Percentiles rank a stretch among this genome's conserved stretches.
phyloP scores from a whole-genome alignment of 2,113 vertebrate species.

The Elephantulus edwardii region DNA sequence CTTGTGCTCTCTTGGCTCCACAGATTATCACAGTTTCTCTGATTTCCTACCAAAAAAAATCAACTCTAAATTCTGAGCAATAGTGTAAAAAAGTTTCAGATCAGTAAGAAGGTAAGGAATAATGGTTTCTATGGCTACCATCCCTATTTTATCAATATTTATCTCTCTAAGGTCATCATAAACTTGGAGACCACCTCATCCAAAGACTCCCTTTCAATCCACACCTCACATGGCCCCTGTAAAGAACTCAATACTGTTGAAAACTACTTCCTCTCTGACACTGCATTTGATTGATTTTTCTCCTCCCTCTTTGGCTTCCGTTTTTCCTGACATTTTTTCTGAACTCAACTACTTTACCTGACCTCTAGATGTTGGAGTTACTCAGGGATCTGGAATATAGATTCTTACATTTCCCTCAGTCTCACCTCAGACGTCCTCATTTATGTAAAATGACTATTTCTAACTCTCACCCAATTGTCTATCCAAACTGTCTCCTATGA shows the following conservation, averaged over 20 bases:
- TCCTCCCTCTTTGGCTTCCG: background rate
- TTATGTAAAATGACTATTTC: background rate
- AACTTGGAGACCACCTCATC: background rate
- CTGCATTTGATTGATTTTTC: background rate
- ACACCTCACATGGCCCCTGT: background rate
- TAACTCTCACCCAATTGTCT: background rate
- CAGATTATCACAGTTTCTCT: background rate
- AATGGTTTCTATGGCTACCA: background rate
- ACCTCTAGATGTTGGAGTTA: background rate
- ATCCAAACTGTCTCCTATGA: background rate
- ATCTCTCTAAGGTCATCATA: background rate
- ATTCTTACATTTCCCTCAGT: background rate
- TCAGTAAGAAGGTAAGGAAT: background rate
- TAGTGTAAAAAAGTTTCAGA: background rate
- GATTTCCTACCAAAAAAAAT: background rate
- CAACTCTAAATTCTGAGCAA: background rate
- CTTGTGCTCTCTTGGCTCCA: background rate
- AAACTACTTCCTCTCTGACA: rapidly evolving
- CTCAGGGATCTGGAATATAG: background rate
- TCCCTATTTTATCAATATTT: background rate
- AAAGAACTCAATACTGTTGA: background rate
- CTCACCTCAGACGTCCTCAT: background rate
- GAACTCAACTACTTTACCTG: background rate
- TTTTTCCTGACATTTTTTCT: background rate
- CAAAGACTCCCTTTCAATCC: background rate